These are phyloP conservation scores for Oryzias woworae DNA, from an alignment of 2,113 vertebrate genomes.

Conservation along the genomic window DNA sequence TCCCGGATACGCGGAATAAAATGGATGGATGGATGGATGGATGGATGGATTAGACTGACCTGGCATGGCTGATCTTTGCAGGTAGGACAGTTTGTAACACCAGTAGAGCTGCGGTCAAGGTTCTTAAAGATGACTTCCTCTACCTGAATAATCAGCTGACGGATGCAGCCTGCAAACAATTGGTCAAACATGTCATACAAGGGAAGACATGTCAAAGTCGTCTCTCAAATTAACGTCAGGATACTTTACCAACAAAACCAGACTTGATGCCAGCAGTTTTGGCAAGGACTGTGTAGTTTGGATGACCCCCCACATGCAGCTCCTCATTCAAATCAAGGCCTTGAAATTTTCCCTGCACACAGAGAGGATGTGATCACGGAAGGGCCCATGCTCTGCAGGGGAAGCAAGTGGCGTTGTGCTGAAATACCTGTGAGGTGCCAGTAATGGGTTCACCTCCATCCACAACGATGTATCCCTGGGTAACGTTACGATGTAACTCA, in stretches of 20 bases:
- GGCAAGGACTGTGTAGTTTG: constrained; percentile 81
- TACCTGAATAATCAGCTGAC: constrained; percentile 88
- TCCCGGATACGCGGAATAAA: too few relatives aligned
- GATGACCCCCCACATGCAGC: constrained; percentile 92
- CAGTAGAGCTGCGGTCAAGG: constrained; percentile 83
- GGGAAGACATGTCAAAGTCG: not conserved
- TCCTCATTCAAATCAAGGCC: constrained; percentile 95
- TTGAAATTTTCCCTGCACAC: constrained; percentile 93
- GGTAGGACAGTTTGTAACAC: constrained; percentile 89
- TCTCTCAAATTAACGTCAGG: not conserved
- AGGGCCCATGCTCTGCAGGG: not conserved
- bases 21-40: too few relatives aligned
- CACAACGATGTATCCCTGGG: constrained; percentile 85
- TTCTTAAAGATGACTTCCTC: constrained; percentile 94
- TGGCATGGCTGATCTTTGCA: constrained; percentile 91
- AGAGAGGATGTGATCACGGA: not conserved
- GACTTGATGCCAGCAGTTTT: constrained; percentile 85
- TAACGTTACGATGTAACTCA: constrained; percentile 88
- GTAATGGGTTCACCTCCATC: constrained; percentile 82
- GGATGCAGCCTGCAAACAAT: constrained; percentile 83
- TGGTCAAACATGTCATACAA: not conserved
- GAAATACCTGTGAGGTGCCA: constrained; percentile 90
- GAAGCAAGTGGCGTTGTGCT: not conserved
- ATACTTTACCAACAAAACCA: constrained; percentile 87
- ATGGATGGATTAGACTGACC: constrained; percentile 66